These are phyloP conservation scores for Sebastes schlegelii DNA, from an alignment of 2,113 vertebrate genomes.

Conservation along the genomic window DNA sequence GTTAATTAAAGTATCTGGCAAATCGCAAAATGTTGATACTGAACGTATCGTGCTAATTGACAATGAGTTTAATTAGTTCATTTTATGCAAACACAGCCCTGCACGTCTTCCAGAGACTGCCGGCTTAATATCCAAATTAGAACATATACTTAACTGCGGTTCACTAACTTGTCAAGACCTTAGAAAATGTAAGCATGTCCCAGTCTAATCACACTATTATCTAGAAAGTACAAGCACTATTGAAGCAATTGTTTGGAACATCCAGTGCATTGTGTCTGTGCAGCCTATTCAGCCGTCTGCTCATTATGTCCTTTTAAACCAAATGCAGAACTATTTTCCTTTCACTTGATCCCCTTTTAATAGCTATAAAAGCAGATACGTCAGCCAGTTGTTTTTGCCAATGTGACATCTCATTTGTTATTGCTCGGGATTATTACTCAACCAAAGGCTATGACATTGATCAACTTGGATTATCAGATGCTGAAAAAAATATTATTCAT, in stretches of 20 bases:
- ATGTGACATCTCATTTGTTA: constrained; percentile 45
- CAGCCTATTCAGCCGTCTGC: constrained; percentile 22
- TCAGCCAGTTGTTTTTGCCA: constrained; percentile 28
- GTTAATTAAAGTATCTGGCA: neutral
- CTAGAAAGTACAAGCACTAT: constrained; percentile 2
- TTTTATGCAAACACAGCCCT: neutral
- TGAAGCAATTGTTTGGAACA: constrained; percentile 17
- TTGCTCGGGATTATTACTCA: constrained; percentile 20
- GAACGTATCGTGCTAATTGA: neutral
- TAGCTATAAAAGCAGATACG: constrained; percentile 15
- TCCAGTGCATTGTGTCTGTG: neutral
- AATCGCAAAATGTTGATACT: neutral
- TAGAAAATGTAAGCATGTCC: neutral
- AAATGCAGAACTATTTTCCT: constrained; percentile 15
- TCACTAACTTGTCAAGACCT: neutral
- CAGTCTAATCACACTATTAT: constrained; percentile 30
- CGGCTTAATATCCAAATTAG: neutral
- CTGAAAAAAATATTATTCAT: constrained; percentile 28
- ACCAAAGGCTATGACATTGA: constrained; percentile 23
- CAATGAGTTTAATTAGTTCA: neutral
- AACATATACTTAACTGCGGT: neutral
- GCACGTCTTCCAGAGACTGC: neutral
- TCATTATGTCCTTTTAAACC: constrained; percentile 41
- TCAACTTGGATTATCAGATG: constrained; percentile 27
- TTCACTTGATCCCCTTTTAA: constrained; percentile 40